Percentiles rank a stretch among this genome's conserved stretches.
These are phyloP conservation scores for Arion vulgaris DNA, from an alignment of 1,140 invertebrate genomes.

Conservation along the genomic window DNA sequence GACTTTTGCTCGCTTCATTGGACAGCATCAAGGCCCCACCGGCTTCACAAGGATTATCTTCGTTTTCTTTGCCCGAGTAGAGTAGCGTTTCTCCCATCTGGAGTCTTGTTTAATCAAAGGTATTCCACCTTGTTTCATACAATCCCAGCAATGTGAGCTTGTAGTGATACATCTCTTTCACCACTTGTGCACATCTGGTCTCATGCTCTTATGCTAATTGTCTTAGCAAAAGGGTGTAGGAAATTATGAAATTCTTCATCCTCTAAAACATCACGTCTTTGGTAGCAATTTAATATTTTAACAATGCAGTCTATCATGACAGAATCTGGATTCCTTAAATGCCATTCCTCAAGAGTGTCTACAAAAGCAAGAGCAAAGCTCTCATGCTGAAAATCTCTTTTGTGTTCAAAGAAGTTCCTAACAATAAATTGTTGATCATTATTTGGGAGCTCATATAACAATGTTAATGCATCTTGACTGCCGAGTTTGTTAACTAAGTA, in stretches of 20 bases:
- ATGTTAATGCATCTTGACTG: not conserved
- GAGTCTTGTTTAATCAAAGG: too few species aligned
- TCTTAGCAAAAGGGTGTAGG: too few species aligned
- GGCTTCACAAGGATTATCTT: too few species aligned
- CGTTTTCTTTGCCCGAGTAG: too few species aligned
- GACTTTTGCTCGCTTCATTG: too few species aligned
- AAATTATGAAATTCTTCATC: not conserved
- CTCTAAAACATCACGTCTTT: not conserved
- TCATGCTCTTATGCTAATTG: too few species aligned
- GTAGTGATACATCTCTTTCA: too few species aligned
- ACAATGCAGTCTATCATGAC: not conserved
- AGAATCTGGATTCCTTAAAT: not conserved
- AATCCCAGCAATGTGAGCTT: too few species aligned
- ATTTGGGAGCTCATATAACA: not conserved
- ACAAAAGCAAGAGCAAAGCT: not conserved
- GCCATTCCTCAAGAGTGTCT: not conserved
- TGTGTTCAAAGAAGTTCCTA: not conserved
- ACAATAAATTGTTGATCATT: not conserved
- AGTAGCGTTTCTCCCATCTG: too few species aligned
- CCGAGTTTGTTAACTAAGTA: not conserved
- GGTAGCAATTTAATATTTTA: not conserved
- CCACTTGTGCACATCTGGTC: too few species aligned
- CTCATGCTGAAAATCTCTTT: not conserved
- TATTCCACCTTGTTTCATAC: too few species aligned
- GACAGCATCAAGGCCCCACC: too few species aligned